These are phyloP conservation scores for Drosophila ercepeae DNA, from an alignment of 1,140 invertebrate species.

Conservation along the genomic window DNA sequence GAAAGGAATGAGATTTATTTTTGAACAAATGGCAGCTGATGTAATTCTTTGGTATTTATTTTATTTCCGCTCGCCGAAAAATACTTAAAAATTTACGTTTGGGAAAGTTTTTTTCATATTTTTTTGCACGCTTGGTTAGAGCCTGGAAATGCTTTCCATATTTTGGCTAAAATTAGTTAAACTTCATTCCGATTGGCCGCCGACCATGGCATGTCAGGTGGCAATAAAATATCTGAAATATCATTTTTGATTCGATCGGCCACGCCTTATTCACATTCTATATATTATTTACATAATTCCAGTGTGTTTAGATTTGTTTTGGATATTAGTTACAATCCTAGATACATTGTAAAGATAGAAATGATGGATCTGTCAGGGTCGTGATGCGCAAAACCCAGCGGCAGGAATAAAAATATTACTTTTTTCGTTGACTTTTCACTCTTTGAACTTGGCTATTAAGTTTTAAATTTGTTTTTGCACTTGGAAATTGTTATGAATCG, in stretches of 20 bases:
- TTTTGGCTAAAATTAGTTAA: neutral
- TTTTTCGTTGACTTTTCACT: constrained; percentile 2
- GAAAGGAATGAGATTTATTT: neutral
- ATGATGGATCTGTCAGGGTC: constrained; percentile 1
- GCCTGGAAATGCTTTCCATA: constrained; percentile 18
- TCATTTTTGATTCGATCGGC: constrained; percentile 30
- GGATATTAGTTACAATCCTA: constrained; percentile 45
- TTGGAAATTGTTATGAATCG: neutral
- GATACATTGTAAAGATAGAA: constrained; percentile 29
- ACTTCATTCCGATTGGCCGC: constrained; percentile 22
- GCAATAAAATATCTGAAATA: constrained; percentile 1
- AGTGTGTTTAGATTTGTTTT: constrained; percentile 26
- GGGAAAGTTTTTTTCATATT: constrained; percentile 18
- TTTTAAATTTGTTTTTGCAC: neutral
- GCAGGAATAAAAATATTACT: neutral
- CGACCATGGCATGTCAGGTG: constrained; percentile 21
- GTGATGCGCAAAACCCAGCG: constrained; percentile 8
- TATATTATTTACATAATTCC: neutral
- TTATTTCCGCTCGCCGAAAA: neutral
- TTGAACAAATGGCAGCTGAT: constrained; percentile 2
- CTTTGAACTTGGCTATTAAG: constrained; percentile 17
- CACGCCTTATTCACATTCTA: too few species aligned
- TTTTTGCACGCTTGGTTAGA: constrained; percentile 34
- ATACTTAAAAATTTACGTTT: constrained; percentile 24
- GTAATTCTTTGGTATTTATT: constrained; percentile 10